Conservation (phyloP, 2,113 vertebrate genomes). For the Chaetodon auriga region DNA sequence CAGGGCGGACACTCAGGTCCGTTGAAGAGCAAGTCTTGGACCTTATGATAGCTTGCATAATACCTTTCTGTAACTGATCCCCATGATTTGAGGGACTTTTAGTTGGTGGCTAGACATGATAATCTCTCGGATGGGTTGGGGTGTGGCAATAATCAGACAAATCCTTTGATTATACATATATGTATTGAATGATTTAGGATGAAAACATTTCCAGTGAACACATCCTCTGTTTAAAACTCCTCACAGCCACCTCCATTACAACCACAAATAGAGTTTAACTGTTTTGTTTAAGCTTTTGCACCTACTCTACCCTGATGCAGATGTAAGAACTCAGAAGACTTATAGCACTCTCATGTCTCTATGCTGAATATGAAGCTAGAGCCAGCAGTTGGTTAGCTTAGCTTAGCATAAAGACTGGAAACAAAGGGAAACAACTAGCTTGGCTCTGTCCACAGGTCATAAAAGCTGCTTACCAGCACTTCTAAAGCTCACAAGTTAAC, state of each 20-base stretch:
- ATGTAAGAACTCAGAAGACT: not conserved
- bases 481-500: not conserved
- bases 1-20: slow-evolving; percentile 20
- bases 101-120: slow-evolving; percentile 34
- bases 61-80: slow-evolving; percentile 5
- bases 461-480: not conserved
- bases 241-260: not conserved
- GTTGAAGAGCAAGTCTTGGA: slow-evolving; percentile 33
- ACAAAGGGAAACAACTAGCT: not conserved
- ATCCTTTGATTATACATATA: not conserved
- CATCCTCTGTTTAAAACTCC: not conserved
- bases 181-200: not conserved
- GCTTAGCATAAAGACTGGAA: not conserved
- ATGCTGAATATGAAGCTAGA: not conserved
- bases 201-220: not conserved
- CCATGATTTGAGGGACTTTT: slow-evolving; percentile 13
- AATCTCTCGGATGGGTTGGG: not conserved
- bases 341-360: not conserved
- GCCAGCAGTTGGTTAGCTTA: not conserved
- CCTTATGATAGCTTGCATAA: slow-evolving; percentile 8
- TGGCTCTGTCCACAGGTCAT: too few species aligned
- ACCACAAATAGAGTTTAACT: not conserved
- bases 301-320: not conserved
- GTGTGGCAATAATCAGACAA: not conserved
- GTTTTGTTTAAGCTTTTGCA: not conserved